These are phyloP conservation scores for Thunnus albacares DNA, from an alignment of 2,797 vertebrate genomes.

Conservation along the genomic window DNA sequence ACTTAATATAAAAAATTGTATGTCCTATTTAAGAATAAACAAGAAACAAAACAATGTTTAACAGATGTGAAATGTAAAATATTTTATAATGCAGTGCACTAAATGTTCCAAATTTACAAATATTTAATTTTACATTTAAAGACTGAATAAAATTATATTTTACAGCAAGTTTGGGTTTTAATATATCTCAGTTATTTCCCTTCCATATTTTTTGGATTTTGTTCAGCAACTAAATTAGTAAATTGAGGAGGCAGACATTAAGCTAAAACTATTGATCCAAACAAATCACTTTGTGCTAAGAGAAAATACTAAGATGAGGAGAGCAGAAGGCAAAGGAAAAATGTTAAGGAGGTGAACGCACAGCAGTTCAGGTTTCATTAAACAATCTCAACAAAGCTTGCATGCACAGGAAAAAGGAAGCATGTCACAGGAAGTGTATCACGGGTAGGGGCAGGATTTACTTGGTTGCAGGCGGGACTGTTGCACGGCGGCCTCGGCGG, in stretches of 20 bases:
- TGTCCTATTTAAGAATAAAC: slow-evolving; percentile 14
- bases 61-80: slow-evolving; percentile 10
- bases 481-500: slow-evolving; percentile 97
- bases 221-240: slow-evolving; percentile 61
- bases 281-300: slow-evolving; percentile 73
- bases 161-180: slow-evolving; percentile 19
- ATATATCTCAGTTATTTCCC: neutral
- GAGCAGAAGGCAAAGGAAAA: slow-evolving; percentile 65
- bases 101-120: slow-evolving; percentile 11
- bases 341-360: slow-evolving; percentile 80
- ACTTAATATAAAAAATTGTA: neutral
- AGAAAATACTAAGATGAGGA: slow-evolving; percentile 76
- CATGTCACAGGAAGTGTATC: slow-evolving; percentile 92
- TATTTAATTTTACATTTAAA: slow-evolving; percentile 20
- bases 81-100: slow-evolving; percentile 5
- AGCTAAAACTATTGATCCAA: slow-evolving; percentile 37
- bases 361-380: slow-evolving; percentile 63
- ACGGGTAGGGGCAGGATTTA: slow-evolving; percentile 89
- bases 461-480: slow-evolving; percentile 99
- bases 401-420: slow-evolving; percentile 77
- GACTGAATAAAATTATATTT: neutral
- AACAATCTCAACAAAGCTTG: slow-evolving; percentile 88
- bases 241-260: slow-evolving; percentile 45
- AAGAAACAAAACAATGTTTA: slow-evolving; percentile 7
- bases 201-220: slow-evolving; percentile 11